Evolutionary conservation across 2,113 vertebrate genomes (phyloP).

Genomic region (Aramus guarauna): DNA sequence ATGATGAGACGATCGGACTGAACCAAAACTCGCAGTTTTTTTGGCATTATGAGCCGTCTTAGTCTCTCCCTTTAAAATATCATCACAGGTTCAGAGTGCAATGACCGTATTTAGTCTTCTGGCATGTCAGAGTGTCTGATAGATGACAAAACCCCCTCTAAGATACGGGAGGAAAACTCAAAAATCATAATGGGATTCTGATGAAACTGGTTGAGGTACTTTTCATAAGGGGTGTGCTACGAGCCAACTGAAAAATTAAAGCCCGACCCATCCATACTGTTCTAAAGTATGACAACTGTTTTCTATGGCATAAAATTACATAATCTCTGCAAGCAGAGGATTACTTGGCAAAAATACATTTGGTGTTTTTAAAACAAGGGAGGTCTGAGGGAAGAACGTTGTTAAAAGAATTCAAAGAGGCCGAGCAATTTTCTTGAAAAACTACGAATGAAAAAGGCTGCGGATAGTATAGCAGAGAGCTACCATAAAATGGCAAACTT

Average conservation of each 20-base stretch:
- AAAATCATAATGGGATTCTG: background rate
- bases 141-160: background rate
- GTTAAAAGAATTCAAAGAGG: background rate
- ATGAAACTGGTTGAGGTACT: background rate
- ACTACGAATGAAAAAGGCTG: background rate
- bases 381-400: background rate
- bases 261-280: background rate
- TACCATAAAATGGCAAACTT: background rate
- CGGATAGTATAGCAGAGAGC: background rate
- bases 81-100: background rate
- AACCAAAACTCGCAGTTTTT: background rate
- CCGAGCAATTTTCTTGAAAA: background rate
- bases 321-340: background rate
- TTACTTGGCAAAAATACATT: background rate
- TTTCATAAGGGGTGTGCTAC: background rate
- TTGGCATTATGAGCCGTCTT: background rate
- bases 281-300: background rate
- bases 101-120: background rate
- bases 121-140: background rate
- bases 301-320: background rate
- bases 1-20: accelerated
- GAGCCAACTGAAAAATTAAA: background rate
- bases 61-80: background rate
- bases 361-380: background rate
- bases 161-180: background rate